Base-by-base conservation (phyloP, 2,888 invertebrate genomes). In the Gnatocerus cornutus region DNA sequence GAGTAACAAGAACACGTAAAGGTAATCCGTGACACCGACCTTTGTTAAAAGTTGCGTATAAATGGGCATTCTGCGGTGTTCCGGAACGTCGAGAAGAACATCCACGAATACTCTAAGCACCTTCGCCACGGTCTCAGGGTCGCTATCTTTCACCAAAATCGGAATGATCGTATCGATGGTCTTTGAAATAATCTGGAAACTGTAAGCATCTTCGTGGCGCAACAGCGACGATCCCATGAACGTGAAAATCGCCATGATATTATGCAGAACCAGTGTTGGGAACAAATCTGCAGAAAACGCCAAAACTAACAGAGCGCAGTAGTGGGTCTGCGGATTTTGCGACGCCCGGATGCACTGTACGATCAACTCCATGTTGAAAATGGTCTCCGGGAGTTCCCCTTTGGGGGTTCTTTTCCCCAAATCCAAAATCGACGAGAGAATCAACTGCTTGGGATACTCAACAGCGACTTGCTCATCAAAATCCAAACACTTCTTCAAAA, bases 161-260 rank as follows among this genome's bases (percentile, higher is more conserved):
- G 98, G 98, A 71, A 98, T 90, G 29, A 98, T 89, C 0, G 94
- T 95, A 78, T 96, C 94, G 12, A 98, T 91, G 3, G 97, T 95
- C 81, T 93, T 93, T 0, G 92, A 90, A 62, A 98, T 97, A 16
- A 98, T 93, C 84, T 97, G 96, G 82, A 97, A 96, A 80, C 96
- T 97, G 84, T 98, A 98, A 0, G 94, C 92, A 79, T 98, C 97
- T 81, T 99, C 98, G 77, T 97, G 96, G 7, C 97, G 89, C 0
- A 98, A 87, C 7, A 99, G 92, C 0, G 95, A 95, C 0, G 94
- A 94, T 0, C 99, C 99, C 92, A 99, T 97, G 81, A 99, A 99
- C 0, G 98, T 98, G 82, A 99, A 99, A 76, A 99, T 95, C 14
- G 96, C 93, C 91, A 99, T 97, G 2, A 98, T 93, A 79, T 98